Percentiles rank a stretch among this genome's conserved stretches.
These are phyloP conservation scores for Struthio camelus DNA, from an alignment of 2,113 vertebrate species.

Conservation along the genomic window DNA sequence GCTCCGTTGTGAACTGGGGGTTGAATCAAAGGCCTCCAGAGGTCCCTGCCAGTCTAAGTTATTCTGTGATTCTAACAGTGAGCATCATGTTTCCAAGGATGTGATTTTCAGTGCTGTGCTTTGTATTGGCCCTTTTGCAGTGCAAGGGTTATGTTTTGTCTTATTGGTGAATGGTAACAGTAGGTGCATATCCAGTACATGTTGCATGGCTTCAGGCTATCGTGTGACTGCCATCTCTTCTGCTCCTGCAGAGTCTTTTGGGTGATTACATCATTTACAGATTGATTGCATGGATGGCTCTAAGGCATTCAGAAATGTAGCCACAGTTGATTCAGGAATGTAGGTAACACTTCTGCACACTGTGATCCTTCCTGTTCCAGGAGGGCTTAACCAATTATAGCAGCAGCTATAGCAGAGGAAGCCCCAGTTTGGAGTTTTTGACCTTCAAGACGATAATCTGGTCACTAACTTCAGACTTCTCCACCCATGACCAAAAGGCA, in stretches of 20 bases:
- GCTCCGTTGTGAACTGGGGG: not conserved
- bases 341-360: too few relatives aligned
- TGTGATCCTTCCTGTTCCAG: too few relatives aligned
- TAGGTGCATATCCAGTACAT: not conserved
- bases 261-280: too few relatives aligned
- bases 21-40: not conserved
- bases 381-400: too few relatives aligned
- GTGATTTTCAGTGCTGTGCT: not conserved
- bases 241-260: not conserved
- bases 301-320: too few relatives aligned
- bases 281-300: too few relatives aligned
- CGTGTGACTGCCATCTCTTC: not conserved
- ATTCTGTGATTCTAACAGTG: not conserved
- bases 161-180: not conserved
- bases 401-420: too few relatives aligned
- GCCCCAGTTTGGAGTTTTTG: not conserved
- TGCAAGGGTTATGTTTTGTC: not conserved
- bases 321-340: too few relatives aligned
- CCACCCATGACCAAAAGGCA: not conserved
- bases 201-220: not conserved
- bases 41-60: not conserved
- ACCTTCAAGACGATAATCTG: not conserved
- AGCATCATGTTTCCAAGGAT: not conserved
- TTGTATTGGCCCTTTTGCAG: not conserved
- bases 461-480: fast-evolving